Evolutionary conservation across 2,888 invertebrate genomes (phyloP).

Genomic region (Teinopalpus imperialis): DNA sequence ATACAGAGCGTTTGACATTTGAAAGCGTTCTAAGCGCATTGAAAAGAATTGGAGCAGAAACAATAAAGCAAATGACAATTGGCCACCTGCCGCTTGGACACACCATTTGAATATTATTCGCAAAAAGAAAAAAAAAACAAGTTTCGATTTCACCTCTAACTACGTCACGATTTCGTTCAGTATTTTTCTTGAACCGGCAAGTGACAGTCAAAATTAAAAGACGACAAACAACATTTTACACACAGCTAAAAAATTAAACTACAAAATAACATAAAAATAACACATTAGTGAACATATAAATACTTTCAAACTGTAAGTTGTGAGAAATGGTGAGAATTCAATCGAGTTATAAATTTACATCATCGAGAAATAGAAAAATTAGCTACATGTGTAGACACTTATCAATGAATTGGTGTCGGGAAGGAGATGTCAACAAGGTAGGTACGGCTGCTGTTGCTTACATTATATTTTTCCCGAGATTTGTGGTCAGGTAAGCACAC

Average conservation of each 20-base stretch:
- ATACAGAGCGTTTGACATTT: constrained; percentile 30
- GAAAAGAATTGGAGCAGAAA: constrained; percentile 39
- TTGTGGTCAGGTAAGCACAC: constrained; percentile 63
- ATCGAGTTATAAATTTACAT: constrained; percentile 18
- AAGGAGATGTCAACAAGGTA: constrained; percentile 66
- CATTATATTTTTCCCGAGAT: constrained; percentile 46
- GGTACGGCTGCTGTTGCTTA: constrained; percentile 46
- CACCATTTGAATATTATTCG: constrained; percentile 74
- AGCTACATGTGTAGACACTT: constrained; percentile 32
- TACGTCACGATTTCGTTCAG: constrained; percentile 41
- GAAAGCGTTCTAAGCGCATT: constrained; percentile 29
- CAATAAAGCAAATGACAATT: constrained; percentile 45
- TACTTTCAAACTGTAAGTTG: not conserved
- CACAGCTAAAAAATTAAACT: constrained; percentile 5
- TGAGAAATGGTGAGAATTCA: not conserved
- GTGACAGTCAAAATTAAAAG: constrained; percentile 36
- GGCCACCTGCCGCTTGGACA: constrained; percentile 64
- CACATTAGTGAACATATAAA: not conserved
- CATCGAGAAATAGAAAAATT: constrained; percentile 21
- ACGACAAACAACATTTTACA: not conserved
- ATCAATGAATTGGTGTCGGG: constrained; percentile 26
- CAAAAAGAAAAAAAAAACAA: constrained; percentile 43
- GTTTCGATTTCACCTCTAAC: constrained; percentile 60
- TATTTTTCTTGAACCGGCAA: constrained; percentile 45
- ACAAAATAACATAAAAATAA: not conserved